Evolutionary conservation across 2,888 invertebrate species (phyloP), one percentile per base, ranked within the genome.

Genomic region (Chalcis sispes): DNA sequence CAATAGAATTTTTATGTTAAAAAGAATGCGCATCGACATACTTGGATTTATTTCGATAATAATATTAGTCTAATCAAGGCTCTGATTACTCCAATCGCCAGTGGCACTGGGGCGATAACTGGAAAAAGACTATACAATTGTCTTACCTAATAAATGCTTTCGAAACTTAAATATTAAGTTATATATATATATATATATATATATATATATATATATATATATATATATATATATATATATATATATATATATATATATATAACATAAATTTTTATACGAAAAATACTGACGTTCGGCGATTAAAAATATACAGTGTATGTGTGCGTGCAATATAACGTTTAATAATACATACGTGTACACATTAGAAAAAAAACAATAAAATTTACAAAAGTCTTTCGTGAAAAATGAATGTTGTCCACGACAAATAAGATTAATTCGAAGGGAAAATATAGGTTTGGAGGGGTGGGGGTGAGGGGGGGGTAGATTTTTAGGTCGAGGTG

Each of bases 41-140:
- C 48, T 18, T 42, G 20, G 40, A 25, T 20, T 5, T 29, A 48
- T 18, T 3, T 52, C 32, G 58, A 69, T 56, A 15, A 48, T 36
- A 59, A 32, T 32, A 32, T 48, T 70, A 59, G 20, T 36, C 52
- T 70, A 61, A 70, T 70, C 48, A 70, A 70, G 70, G 70, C 70
- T 70, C 40, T 25, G 32, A 52, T 67, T 42, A 50, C 15, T 70
- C 70, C 36, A 36, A 70, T 61, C 25, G 70, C 70, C 61, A 25
- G 7, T 61, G 61, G 52, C 58, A 23, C 27, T 10, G 15, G 13
- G 23, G 23, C 65, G 36, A 25, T 23, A 52, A 66, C 52, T 66
- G 36, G 42, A 67, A 62, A 62, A 25, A 56, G 40, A 56, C 67
- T 67, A 67, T 67, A 67, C 56, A 67, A 67, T n/a, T 46, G 42